These are phyloP conservation scores for Hyperopisus bebe DNA, from an alignment of 2,113 vertebrate genomes.

Conservation along the genomic window DNA sequence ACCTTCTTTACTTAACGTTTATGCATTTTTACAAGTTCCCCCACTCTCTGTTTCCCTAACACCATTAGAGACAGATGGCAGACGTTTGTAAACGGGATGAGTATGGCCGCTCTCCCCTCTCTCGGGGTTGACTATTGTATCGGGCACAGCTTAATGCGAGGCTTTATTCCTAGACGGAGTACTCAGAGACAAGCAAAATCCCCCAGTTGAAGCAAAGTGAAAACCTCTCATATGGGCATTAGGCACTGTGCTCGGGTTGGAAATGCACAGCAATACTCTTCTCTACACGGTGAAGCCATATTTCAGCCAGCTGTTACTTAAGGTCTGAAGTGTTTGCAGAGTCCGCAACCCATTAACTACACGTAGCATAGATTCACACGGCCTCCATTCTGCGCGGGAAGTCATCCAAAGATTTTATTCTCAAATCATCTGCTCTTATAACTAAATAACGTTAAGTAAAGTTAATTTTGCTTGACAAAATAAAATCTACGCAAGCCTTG, in stretches of 20 bases:
- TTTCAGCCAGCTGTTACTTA: slow-evolving; percentile 16
- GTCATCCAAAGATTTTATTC: neutral
- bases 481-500: neutral
- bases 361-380: neutral
- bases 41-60: slow-evolving; percentile 32
- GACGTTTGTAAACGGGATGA: slow-evolving; percentile 30
- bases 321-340: slow-evolving; percentile 19
- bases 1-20: slow-evolving; percentile 42
- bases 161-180: neutral
- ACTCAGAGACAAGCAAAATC: slow-evolving; percentile 45
- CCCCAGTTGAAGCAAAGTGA: slow-evolving; percentile 29
- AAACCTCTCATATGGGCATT: slow-evolving; percentile 29
- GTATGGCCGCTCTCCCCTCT: slow-evolving; percentile 13
- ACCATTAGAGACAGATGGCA: slow-evolving; percentile 47
- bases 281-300: slow-evolving; percentile 32
- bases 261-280: slow-evolving; percentile 22
- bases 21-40: slow-evolving; percentile 41
- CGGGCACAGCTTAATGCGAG: slow-evolving; percentile 45
- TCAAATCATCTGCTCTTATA: neutral
- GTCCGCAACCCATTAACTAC: neutral
- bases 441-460: neutral
- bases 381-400: neutral
- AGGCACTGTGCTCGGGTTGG: neutral
- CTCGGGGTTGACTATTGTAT: slow-evolving; percentile 37
- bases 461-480: neutral